Evolutionary conservation across 2,888 invertebrate species (phyloP), one percentile per base, ranked within the genome.

Genomic region (Amaurobius ferox): DNA sequence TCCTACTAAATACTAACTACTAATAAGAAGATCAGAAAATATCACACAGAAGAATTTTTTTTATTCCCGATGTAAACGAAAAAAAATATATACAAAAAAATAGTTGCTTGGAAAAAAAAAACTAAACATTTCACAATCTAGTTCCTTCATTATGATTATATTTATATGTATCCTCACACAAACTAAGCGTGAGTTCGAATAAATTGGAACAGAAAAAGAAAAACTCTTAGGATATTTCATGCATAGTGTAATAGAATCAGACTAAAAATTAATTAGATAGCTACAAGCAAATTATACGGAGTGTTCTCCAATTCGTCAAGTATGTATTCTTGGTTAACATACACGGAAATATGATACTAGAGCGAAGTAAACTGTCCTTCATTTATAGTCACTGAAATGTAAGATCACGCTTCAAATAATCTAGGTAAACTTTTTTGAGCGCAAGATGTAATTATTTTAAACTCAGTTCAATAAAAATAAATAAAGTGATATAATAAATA

Each of bases 1-100:
- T 55, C 55, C 55, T 23, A 55, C 55, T 55, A 55, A 55, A 55
- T 23, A 55, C 55, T 55, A 55, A 55, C 55, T 55, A 55, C 55
- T 55, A 55, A 55, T 55, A 55, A 55, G 55, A 55, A 55, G 55
- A 55, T 55, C 55, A 55, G 55, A 5, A 55, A 55, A 55, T 55
- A 55, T 55, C 55, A 55, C 55, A 55, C 23, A 23, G 23, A 55
- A 55, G 55, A 55, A 55, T 55, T 55, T 55, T 55, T 55, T 11
- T 23, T 55, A 55, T 23, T 23, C 55, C 55, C 23, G 16, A n/a
- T 23, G 55, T 23, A 55, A 55, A 55, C 11, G 44, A 55, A 55
- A 55, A 23, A 55, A 55, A 55, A 55, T 55, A 55, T 16, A 55
- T 16, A 23, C 55, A 55, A 23, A 55, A 55, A 55, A n/a, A 16